Percentiles rank a stretch among this genome's conserved stretches.
phyloP scores from a whole-genome alignment of 2,797 vertebrate genomes.

The Benthosema pterotum region DNA sequence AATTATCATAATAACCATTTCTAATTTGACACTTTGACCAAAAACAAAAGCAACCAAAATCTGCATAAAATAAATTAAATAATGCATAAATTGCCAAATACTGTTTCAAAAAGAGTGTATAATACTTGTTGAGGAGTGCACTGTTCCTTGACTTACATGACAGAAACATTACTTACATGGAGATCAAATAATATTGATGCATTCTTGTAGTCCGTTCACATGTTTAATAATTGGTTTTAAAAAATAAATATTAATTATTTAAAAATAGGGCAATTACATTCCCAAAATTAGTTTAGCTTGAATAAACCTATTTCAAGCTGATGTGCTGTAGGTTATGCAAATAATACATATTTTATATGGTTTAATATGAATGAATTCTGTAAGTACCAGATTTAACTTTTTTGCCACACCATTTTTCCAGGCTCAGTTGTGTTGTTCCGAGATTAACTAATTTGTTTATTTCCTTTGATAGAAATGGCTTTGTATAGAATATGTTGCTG shows the following conservation, averaged over 20 bases:
- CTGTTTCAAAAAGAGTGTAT: background rate
- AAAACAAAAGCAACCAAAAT: slow-evolving; percentile 49
- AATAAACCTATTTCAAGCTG: background rate
- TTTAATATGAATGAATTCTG: slow-evolving; percentile 20
- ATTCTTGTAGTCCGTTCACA: background rate
- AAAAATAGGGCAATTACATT: background rate
- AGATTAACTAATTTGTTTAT: slow-evolving; percentile 30
- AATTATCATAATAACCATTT: slow-evolving; percentile 19
- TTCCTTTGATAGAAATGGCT: slow-evolving; percentile 25
- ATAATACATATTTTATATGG: slow-evolving; percentile 17
- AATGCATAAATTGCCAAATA: slow-evolving; percentile 7
- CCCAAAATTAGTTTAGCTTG: background rate
- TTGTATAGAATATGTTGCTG: slow-evolving; percentile 47
- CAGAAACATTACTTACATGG: background rate
- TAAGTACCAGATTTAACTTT: slow-evolving; percentile 17
- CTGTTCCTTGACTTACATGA: background rate
- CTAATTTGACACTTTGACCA: slow-evolving; percentile 36
- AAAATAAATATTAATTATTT: background rate
- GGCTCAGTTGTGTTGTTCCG: slow-evolving; percentile 18
- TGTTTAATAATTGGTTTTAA: slow-evolving; percentile 6
- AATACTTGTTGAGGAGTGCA: background rate
- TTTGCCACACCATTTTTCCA: background rate
- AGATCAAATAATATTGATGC: background rate
- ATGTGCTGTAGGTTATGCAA: background rate
- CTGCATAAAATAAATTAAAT: background rate